Evolutionary conservation across 2,888 invertebrate species (phyloP), one percentile per base, ranked within the genome.

Genomic region (Rhopalosiphum nymphaeae): DNA sequence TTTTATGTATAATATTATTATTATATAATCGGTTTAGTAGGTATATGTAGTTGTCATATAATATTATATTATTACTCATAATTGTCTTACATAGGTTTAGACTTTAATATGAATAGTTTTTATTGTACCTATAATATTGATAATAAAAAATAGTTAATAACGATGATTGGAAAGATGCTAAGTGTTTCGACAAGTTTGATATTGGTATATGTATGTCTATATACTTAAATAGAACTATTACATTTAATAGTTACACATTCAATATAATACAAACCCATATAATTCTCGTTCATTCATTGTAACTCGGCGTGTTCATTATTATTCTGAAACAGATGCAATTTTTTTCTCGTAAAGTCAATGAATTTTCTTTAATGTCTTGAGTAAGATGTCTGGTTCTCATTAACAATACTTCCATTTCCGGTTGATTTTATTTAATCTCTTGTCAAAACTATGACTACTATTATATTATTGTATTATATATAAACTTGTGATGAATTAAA

Each of bases 321-420:
- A 49, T 84, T 91, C 29, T 25, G 91, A 91, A 84, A 26, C 84
- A 78, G 67, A 90, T 67, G 67, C 49, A 67, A 90, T 49, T 67
- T 67, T 67, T 90, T 16, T 44, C 11, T 61, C 3, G 25, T 67
- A 9, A 49, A 49, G 21, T 78, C 26, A 5, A 46, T 46, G 46
- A 78, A 46, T 90, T 67, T 49, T 42, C 11, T 67, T 67, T 46
- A n/a, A 46, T 36, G 42, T 16, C 16, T 91, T 91, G 3, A 11
- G 78, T 53, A 49, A 78, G 36, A 84, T 42, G 36, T 56, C 42
- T 84, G 78, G 91, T 91, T 78, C 53, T 91, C 78, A 46, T 89
- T 89, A 89, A 57, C 42, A 89, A 42, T 67, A n/a, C 44, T 90
- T 61, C n/a, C 44, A 67, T 90, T 90, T 67, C 67, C 25, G 49